Base-by-base conservation (phyloP, 2,888 invertebrate species). In the Orchesella flavescens region DNA sequence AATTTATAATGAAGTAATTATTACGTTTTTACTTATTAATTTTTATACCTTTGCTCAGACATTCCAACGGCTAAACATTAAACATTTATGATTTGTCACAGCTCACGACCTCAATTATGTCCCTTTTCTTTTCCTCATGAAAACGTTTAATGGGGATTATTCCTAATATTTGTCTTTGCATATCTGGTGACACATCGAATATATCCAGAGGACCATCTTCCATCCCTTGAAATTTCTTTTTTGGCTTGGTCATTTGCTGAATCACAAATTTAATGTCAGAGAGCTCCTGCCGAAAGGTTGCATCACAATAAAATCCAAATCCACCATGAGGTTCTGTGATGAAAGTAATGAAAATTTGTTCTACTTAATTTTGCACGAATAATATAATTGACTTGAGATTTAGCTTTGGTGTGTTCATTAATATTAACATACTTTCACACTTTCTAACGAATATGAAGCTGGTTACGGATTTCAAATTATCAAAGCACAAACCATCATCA, bases 191-290 rank as follows among this genome's bases (percentile, higher is more conserved):
- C 46, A 84, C 49, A 19, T 85, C 85, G 23, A 84, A 86, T 49
- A 86, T 73, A 57, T 86, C 86, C 13, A 86, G 23, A n/a, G 86
- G 83, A 0, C 84, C 79, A 53, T 86, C 84, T 19, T 84, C 84
- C 5, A 66, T 57, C 0, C 80, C 86, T 19, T 79, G 49, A 49
- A 71, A 83, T 46, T 83, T 83, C 43, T 82, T 43, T 81, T 83
- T 84, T 9, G 86, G 83, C 43, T 84, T 84, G 55, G 80, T 15
- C 76, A 84, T 84, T 84, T 86, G 86, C 23, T 79, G 79, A n/a
- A 77, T 83, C 1, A 84, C 83, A 66, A 80, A 83, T 78, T 83
- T 80, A 43, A 80, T 57, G 43, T 81, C 80, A n/a, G 72, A 49
- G n/a, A 73, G 49, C 4, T 83, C 78, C 12, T 79, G 71, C 4